Percentiles rank a stretch among this genome's conserved stretches.
These are phyloP conservation scores for Conus betulinus DNA, from an alignment of 1,140 invertebrate species.

Conservation along the genomic window DNA sequence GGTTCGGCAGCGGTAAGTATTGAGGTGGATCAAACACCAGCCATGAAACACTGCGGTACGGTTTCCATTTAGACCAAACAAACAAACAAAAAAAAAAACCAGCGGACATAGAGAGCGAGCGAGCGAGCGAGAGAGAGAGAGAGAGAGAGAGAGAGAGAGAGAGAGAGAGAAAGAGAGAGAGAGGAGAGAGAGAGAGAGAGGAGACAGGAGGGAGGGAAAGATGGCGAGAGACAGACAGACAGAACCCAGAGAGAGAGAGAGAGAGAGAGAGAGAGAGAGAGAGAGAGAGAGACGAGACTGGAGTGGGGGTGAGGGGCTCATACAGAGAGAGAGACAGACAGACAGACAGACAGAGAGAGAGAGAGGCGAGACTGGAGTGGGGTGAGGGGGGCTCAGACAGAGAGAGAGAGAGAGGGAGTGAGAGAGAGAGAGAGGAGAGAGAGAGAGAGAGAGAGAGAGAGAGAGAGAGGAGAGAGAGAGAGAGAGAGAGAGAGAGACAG, in stretches of 20 bases:
- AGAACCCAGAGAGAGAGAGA: not conserved
- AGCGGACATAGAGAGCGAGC: not conserved
- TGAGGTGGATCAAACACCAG: not conserved
- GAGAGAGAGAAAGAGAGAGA: constrained; percentile 15
- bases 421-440: no score
- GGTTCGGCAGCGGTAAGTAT: no score
- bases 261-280: not conserved
- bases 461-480: no score
- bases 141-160: constrained; percentile 11
- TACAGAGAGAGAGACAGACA: no score
- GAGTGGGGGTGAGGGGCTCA: no score
- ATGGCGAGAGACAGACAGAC: not conserved
- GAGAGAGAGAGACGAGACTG: not conserved
- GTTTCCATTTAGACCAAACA: not conserved
- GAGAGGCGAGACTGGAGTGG: not conserved
- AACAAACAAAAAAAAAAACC: not conserved
- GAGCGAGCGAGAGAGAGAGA: constrained; percentile 3
- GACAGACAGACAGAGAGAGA: not conserved
- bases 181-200: constrained; percentile 15
- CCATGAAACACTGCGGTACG: not conserved
- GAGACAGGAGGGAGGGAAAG: not conserved
- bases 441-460: no score
- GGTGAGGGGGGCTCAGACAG: no score
- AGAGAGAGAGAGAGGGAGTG: no score
- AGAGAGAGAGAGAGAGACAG: no score